phyloP scores from a whole-genome alignment of 2,888 invertebrate genomes.

The Hofmannophila pseudospretella region DNA sequence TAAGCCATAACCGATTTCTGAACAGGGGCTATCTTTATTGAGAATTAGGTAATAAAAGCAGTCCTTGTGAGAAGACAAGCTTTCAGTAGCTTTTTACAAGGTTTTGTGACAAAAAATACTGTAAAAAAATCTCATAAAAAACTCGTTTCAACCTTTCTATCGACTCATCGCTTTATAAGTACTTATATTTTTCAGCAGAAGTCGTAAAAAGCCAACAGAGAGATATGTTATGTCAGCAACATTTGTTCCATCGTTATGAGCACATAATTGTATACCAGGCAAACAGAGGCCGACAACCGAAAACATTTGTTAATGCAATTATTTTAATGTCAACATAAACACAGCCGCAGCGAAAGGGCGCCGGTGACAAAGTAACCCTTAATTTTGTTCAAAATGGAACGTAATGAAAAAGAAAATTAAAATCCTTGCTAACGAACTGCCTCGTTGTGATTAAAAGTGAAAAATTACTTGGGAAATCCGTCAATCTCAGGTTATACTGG shows the following conservation, averaged over 20 bases:
- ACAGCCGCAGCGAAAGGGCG: not conserved
- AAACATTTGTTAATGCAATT: constrained; percentile 10
- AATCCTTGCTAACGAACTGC: constrained; percentile 23
- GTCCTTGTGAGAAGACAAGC: not conserved
- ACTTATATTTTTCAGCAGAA: no score
- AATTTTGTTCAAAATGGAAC: constrained; percentile 7
- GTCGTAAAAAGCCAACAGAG: no score
- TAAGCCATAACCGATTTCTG: no score
- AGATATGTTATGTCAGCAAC: no score
- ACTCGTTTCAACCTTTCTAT: no score
- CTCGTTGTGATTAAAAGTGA: constrained; percentile 30
- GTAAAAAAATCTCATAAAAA: not conserved
- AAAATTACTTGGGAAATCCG: constrained; percentile 29
- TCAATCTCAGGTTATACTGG: constrained; percentile 29
- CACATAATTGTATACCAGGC: not conserved
- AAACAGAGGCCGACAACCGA: not conserved
- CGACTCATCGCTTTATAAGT: no score
- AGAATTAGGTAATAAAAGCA: no score
- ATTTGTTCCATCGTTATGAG: no score
- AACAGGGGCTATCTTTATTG: no score
- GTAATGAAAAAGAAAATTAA: constrained; percentile 15
- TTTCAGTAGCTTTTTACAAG: not conserved
- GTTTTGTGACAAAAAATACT: not conserved
- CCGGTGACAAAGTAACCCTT: constrained; percentile 4
- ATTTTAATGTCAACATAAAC: constrained; percentile 12